Evolutionary conservation across 2,113 vertebrate species (phyloP), one percentile per base, ranked within the genome.

Genomic region (Nestor notabilis): DNA sequence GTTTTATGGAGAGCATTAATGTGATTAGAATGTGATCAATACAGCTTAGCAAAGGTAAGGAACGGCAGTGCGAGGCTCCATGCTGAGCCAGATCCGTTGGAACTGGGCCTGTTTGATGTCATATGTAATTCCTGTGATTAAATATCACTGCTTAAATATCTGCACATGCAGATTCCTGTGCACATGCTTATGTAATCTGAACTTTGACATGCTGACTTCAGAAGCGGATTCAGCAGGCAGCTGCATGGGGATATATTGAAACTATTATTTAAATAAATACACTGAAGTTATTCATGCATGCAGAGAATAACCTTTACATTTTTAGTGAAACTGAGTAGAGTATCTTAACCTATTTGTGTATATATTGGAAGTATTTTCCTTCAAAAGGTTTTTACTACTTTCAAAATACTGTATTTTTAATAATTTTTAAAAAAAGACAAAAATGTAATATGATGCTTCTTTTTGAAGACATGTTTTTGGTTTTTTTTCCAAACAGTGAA

Each of bases 401-500:
- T 72, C 37, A 85, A 27, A 93, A 49, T 69, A 77, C 24, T 2
- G 0, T 58, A 20, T 53, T 35, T 81, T 92, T 82, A n/a, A 53
- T 17, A 37, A n/a, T 80, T n/a, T n/a, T n/a, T 70, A 2, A 33
- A 23, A 41, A 33, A 60, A 35, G 21, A 43, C 23, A 78, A 66
- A 89, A 87, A 78, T 81, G 19, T 53, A 78, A 37, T 43, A n/a
- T 29, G 7, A 41, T 92, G 46, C 21, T 86, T 35, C 52, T 58
- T 92, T 93, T 23, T 87, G 29, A 86, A 94, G 28, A 95, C 77
- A 8, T 96, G n/a, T 75, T 75, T 97, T 96, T 77, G 4, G 65
- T 97, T 91, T 88, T 84, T 79, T 78, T 94, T 93, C 89, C 93
- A 90, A 86, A 94, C 98, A 99, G 99, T 97, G 99, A 99, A 97